A percentile compares a stretch with the other conserved stretches of the same genome.
phyloP scores from a whole-genome alignment of 1,140 invertebrate species.

The Apis cerana region DNA sequence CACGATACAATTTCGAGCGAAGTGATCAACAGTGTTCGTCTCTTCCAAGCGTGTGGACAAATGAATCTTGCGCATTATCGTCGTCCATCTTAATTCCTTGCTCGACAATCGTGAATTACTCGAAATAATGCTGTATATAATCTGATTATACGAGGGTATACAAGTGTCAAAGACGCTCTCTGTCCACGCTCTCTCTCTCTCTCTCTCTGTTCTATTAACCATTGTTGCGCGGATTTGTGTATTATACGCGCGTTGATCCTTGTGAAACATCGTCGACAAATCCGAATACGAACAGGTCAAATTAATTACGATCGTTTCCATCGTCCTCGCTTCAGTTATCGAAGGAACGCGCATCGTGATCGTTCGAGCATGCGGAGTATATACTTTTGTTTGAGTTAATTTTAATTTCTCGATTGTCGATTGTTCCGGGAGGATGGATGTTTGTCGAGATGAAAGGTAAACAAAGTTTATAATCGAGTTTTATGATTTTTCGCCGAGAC shows the following conservation, averaged over 20 bases:
- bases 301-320: neutral
- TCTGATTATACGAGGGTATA: too few relatives aligned
- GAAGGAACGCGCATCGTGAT: too few relatives aligned
- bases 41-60: neutral
- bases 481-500: neutral
- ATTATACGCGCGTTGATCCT: neutral
- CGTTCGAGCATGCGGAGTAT: too few relatives aligned
- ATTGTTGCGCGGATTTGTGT: neutral
- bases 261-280: conserved; percentile 11
- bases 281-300: neutral
- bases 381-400: too few relatives aligned
- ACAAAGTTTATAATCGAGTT: neutral
- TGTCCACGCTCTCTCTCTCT: neutral
- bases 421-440: too few relatives aligned
- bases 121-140: neutral
- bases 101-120: conserved; percentile 1
- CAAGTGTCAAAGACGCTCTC: neutral
- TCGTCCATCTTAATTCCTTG: neutral
- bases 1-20: neutral
- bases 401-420: too few relatives aligned
- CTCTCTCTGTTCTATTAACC: neutral
- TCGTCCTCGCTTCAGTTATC: neutral
- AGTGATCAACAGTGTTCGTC: neutral
- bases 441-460: neutral
- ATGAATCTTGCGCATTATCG: neutral